These are phyloP conservation scores for Progne subis DNA, from an alignment of 2,113 vertebrate species.

Conservation along the genomic window DNA sequence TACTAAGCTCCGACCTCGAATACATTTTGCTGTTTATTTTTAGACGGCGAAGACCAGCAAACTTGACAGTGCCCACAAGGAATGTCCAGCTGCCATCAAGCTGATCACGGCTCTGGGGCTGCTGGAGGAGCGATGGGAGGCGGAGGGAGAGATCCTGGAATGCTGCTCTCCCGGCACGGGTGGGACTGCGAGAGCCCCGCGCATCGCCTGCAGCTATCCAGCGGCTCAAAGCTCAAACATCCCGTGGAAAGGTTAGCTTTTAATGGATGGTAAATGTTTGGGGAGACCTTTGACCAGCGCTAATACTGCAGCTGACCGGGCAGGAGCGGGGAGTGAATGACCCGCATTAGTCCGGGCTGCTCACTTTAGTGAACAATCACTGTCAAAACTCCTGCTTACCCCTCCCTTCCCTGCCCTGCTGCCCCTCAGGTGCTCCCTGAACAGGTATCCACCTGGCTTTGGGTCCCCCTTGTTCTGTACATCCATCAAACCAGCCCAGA, in stretches of 20 bases:
- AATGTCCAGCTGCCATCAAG: conserved; percentile 51
- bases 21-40: neutral
- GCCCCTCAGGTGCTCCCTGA: neutral
- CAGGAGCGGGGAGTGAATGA: conserved; percentile 7
- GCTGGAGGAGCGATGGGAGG: neutral
- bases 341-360: conserved; percentile 40
- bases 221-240: conserved; percentile 19
- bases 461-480: neutral
- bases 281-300: conserved; percentile 69
- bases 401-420: neutral
- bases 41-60: conserved; percentile 38
- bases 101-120: neutral
- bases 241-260: conserved; percentile 54
- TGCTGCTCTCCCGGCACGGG: neutral
- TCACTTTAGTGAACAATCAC: conserved; percentile 14
- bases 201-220: conserved; percentile 44
- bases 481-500: neutral
- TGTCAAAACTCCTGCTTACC: neutral
- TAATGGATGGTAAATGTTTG: conserved; percentile 72
- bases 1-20: neutral
- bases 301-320: conserved; percentile 59
- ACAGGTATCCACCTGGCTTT: neutral
- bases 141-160: neutral
- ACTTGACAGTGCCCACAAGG: conserved; percentile 64
- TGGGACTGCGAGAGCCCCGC: neutral